Conservation (phyloP, 2,888 invertebrate genomes). For the Silvanus unidentatus region DNA sequence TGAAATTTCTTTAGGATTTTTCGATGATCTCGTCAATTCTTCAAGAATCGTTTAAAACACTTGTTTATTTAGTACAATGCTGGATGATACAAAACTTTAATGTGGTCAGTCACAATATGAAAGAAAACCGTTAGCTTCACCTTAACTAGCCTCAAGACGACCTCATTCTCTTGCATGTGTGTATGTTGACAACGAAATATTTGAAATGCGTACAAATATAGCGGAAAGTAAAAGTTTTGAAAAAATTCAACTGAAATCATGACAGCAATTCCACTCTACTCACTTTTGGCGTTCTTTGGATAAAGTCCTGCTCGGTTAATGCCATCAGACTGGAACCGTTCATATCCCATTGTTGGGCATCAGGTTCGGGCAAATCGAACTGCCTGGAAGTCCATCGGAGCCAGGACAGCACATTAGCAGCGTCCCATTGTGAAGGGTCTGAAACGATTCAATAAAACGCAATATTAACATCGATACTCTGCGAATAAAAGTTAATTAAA, state of each 20-base stretch:
- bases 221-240: constrained; percentile 3
- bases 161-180: constrained; percentile 19
- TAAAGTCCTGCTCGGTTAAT: constrained; percentile 80
- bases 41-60: too few relatives aligned
- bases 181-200: background rate
- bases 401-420: constrained; percentile 82
- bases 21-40: too few relatives aligned
- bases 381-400: constrained; percentile 80
- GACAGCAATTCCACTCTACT: constrained; percentile 23
- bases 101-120: constrained; percentile 10
- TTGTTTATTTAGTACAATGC: too few relatives aligned
- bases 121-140: constrained; percentile 21
- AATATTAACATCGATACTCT: too few relatives aligned
- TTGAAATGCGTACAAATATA: background rate
- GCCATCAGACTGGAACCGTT: constrained; percentile 70
- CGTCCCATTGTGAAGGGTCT: constrained; percentile 88
- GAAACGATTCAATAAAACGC: too few relatives aligned
- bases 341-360: constrained; percentile 71
- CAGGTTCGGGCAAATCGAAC: constrained; percentile 67
- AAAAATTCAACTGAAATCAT: background rate
- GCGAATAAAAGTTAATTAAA: background rate
- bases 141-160: constrained; percentile 13
- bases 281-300: constrained; percentile 77
- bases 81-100: too few relatives aligned
- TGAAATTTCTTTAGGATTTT: too few relatives aligned